Conservation (phyloP, 2,888 invertebrate genomes). For the Lasioglossum lativentre region DNA sequence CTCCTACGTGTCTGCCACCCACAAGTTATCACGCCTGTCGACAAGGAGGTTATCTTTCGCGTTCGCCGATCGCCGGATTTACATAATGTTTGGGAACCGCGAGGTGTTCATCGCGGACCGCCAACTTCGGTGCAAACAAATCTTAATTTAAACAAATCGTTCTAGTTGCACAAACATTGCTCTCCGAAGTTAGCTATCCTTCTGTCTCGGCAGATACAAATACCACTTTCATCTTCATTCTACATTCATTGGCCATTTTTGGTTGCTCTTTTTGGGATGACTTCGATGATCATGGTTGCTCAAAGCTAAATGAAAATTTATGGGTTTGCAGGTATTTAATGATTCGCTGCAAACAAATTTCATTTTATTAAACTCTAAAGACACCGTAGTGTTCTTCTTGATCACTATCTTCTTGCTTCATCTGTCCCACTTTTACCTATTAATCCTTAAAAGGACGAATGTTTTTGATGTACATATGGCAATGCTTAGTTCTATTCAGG, state of each 20-base stretch:
- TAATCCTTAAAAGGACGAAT: too few relatives aligned
- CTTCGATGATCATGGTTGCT: too few relatives aligned
- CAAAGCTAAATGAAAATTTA: too few relatives aligned
- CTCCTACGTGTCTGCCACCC: slow-evolving; percentile 56
- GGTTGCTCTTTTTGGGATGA: neutral
- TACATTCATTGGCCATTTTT: neutral
- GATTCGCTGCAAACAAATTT: too few relatives aligned
- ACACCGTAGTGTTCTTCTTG: too few relatives aligned
- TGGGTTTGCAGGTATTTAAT: too few relatives aligned
- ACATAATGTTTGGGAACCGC: slow-evolving; percentile 70
- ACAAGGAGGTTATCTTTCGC: slow-evolving; percentile 74
- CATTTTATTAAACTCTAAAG: too few relatives aligned
- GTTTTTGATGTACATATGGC: too few relatives aligned
- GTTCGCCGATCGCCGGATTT: slow-evolving; percentile 77
- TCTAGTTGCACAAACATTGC: neutral
- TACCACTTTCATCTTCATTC: neutral
- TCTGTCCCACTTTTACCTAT: too few relatives aligned
- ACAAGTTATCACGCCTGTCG: slow-evolving; percentile 68
- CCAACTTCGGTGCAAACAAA: neutral
- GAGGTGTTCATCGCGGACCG: slow-evolving; percentile 17
- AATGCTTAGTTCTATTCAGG: too few relatives aligned
- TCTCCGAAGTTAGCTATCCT: neutral
- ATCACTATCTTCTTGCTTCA: too few relatives aligned
- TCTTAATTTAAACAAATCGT: slow-evolving; percentile 5
- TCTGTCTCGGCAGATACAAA: neutral